Base-by-base conservation (phyloP, 2,113 vertebrate species). In the Macroglossus sobrinus region DNA sequence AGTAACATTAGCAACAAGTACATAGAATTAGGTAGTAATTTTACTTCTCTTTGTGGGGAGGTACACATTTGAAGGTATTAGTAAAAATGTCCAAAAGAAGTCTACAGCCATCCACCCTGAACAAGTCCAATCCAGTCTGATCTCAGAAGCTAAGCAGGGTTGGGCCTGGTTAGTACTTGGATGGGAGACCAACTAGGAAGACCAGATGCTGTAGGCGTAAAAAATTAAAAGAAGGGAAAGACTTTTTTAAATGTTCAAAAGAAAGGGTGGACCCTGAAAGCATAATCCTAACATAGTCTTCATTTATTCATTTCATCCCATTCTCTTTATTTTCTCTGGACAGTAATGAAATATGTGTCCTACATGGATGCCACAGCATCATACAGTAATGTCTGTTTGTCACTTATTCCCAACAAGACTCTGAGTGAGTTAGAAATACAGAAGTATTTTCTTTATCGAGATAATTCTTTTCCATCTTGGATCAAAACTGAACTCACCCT, bases 31-130 rank as follows among this genome's bases (percentile, higher is more conserved):
- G 43, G 21, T 59, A 24, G 22, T 30, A 28, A 5, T 50, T 61
- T 92, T 82, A 50, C n/a, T 75, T 75, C 15, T 88, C 16, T 76
- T 28, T 30, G 28, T 53, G 33, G 19, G 26, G 18, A 63, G 4
- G 7, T 57, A 12, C 19, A 30, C 1, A 0, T 84, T 30, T 76
- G 26, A 84, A 33, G 18, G 12, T 76, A 11, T 55, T 72, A 64
- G 55, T 69, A 50, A 61, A 93, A 89, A 61, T 61, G 71, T 78
- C 72, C 71, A 28, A 50, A 87, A 53, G 84, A 84, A 84, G 50
- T 50, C 50, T 50, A 16, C 16, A 4, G 14, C 50, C 50, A 50
- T 50, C 50, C 16, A 50, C 14, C 50, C 50, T 50, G 15, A 50
- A 50, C 50, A 50, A 50, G 50, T 15, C 50, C 50, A 16, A 50